phyloP scores from a whole-genome alignment of 2,113 vertebrate species.

The Hystrix brachyura region DNA sequence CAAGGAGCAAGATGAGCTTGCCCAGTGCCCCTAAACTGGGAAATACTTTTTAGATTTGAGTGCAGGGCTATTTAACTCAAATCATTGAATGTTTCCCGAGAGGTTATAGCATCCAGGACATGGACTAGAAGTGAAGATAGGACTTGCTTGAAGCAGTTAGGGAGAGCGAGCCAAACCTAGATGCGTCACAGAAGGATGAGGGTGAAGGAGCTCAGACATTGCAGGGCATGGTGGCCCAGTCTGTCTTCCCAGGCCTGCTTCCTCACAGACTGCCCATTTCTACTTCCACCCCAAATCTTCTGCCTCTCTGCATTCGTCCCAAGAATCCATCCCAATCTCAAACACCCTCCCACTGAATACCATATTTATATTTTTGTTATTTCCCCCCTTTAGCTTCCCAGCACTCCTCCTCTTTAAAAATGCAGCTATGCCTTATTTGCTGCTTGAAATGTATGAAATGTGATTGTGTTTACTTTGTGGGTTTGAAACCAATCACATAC shows the following conservation, averaged over 20 bases:
- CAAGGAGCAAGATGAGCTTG: not conserved
- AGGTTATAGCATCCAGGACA: not conserved
- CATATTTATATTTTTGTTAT: not conserved
- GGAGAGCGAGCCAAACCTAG: not conserved
- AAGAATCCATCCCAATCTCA: not conserved
- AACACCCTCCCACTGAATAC: not conserved
- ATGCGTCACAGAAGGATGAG: not conserved
- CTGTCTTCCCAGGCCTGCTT: not conserved
- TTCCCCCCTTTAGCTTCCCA: not conserved
- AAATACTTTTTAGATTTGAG: conserved; percentile 23
- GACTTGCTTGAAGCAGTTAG: not conserved
- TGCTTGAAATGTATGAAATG: conserved; percentile 67
- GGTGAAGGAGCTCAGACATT: accelerated
- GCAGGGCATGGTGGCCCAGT: not conserved
- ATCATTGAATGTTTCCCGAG: not conserved
- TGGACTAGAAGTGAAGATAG: not conserved
- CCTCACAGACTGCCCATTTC: not conserved
- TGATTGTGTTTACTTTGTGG: conserved; percentile 32
- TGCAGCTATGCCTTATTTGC: conserved; percentile 37
- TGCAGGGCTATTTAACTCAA: not conserved
- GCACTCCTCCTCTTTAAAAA: not conserved
- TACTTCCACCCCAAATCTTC: accelerated
- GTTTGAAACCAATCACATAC: conserved; percentile 73
- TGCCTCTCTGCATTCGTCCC: not conserved
- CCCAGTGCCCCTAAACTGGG: not conserved